These are phyloP conservation scores for Taphrorychus bicolor DNA, from an alignment of 2,888 invertebrate species.

Conservation along the genomic window DNA sequence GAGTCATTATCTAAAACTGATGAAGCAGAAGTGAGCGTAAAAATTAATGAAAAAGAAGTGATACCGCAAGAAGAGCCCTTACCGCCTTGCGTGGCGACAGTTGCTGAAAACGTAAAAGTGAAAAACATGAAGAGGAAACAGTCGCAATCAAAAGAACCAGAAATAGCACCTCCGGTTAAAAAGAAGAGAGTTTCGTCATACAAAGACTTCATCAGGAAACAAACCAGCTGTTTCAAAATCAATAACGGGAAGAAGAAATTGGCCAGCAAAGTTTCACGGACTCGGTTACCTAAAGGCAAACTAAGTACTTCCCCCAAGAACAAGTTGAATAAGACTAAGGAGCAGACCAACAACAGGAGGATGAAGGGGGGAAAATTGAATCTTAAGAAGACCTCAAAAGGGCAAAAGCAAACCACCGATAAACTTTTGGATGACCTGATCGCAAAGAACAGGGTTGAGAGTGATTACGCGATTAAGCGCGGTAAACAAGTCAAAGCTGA, in stretches of 20 bases:
- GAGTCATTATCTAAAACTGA: background rate
- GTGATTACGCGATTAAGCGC: conserved; percentile 54
- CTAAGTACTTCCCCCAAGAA: conserved; percentile 60
- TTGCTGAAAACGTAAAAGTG: conserved; percentile 59
- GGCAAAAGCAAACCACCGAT: conserved; percentile 45
- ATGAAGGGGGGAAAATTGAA: conserved; percentile 25
- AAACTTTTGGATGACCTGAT: conserved; percentile 65
- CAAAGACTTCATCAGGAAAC: conserved; percentile 61
- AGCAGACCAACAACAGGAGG: conserved; percentile 42
- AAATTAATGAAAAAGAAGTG: conserved; percentile 24
- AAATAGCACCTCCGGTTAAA: conserved; percentile 43
- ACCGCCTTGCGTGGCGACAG: conserved; percentile 55
- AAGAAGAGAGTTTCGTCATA: conserved; percentile 57
- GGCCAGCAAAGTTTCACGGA: conserved; percentile 53
- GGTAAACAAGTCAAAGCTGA: background rate
- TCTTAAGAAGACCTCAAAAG: conserved; percentile 20
- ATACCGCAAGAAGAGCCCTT: conserved; percentile 43
- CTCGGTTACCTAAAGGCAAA: conserved; percentile 48
- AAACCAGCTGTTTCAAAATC: conserved; percentile 58
- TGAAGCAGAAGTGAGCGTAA: background rate
- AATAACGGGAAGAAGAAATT: conserved; percentile 61
- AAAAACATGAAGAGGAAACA: conserved; percentile 63
- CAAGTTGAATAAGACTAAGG: conserved; percentile 53
- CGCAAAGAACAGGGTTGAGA: conserved; percentile 67
- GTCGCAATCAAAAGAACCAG: conserved; percentile 51